Conservation (phyloP, 2,113 vertebrate genomes). For the Ptilonorhynchus violaceus region DNA sequence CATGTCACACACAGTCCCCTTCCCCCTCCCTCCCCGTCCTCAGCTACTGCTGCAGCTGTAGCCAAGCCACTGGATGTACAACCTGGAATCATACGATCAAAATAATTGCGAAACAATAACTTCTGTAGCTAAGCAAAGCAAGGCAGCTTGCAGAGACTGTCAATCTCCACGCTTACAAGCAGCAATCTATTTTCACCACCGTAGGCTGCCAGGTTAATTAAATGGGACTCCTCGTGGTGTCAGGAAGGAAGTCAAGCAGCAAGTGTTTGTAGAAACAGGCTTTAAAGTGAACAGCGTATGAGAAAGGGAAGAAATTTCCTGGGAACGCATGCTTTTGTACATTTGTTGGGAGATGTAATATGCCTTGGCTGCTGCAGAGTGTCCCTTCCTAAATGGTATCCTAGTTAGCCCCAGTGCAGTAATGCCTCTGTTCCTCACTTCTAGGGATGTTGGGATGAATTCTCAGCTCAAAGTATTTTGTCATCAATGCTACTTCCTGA, state of each 20-base stretch:
- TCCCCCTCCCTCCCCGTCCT: not conserved
- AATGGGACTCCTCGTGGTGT: slow-evolving; percentile 37
- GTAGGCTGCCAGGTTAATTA: slow-evolving; percentile 45
- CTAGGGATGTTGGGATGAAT: not conserved
- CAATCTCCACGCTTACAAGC: slow-evolving; percentile 42
- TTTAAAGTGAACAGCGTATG: not conserved
- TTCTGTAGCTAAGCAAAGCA: not conserved
- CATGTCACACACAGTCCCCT: not conserved
- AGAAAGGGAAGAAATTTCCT: not conserved
- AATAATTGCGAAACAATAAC: slow-evolving; percentile 17
- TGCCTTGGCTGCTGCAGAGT: not conserved
- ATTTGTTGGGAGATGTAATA: not conserved
- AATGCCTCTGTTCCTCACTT: not conserved
- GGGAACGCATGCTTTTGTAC: not conserved
- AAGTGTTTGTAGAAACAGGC: not conserved
- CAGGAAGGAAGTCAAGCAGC: slow-evolving; percentile 49
- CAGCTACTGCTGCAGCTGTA: not conserved
- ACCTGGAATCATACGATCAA: slow-evolving; percentile 1
- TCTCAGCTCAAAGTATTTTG: not conserved
- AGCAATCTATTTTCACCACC: slow-evolving; percentile 2
- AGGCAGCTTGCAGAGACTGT: slow-evolving; percentile 34
- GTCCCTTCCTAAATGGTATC: not conserved
- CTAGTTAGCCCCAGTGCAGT: not conserved
- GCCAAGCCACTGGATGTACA: not conserved
- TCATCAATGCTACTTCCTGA: not conserved